Conservation (phyloP, 2,113 vertebrate genomes). For the Ginglymostoma cirratum region DNA sequence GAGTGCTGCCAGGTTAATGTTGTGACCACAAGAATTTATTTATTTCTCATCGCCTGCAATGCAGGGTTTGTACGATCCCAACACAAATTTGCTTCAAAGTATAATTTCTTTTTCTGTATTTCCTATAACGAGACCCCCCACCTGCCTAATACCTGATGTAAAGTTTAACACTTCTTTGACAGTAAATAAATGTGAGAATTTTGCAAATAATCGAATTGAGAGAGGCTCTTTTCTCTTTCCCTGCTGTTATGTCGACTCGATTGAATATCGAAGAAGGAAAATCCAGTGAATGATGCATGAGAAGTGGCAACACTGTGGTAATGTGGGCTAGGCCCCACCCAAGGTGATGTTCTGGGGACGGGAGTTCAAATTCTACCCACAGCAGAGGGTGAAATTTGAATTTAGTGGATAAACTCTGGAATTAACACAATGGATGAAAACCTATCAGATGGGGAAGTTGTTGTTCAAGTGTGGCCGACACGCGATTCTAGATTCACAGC, state of each 20-base stretch:
- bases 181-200: slow-evolving; percentile 99
- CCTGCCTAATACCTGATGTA: slow-evolving; percentile 95
- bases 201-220: slow-evolving; percentile 44
- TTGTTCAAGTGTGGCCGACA: no score
- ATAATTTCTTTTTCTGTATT: slow-evolving; percentile 78
- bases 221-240: not conserved
- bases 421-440: no score
- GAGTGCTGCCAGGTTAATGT: slow-evolving; percentile 74
- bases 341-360: no score
- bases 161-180: slow-evolving; percentile 99
- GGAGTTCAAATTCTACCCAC: no score
- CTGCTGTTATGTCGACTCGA: not conserved
- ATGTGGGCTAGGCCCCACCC: no score
- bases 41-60: slow-evolving; percentile 79
- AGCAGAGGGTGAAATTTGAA: no score
- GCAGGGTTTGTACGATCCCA: slow-evolving; percentile 82
- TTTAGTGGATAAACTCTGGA: no score
- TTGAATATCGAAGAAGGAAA: not conserved
- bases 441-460: no score
- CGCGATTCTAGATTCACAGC: no score
- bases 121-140: slow-evolving; percentile 81
- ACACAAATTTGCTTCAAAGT: slow-evolving; percentile 75
- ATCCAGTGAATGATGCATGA: no score
- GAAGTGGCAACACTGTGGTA: no score
- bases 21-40: slow-evolving; percentile 89